phyloP scores from a whole-genome alignment of 2,113 vertebrate species.

The Pteropus alecto region DNA sequence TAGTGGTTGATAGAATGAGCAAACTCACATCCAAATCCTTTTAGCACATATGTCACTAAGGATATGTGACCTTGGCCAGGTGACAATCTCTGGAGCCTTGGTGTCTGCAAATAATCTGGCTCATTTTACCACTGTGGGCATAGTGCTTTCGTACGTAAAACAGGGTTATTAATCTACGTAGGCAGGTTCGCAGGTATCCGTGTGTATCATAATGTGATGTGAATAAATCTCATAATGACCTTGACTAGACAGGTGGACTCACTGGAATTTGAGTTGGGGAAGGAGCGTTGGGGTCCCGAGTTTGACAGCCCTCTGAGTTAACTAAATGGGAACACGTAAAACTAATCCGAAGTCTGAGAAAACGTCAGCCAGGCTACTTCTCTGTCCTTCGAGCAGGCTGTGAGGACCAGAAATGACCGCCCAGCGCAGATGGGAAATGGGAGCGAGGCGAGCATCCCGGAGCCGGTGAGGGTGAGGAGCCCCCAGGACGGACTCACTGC shows the following conservation, averaged over 20 bases:
- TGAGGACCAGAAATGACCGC: background rate
- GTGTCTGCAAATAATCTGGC: background rate
- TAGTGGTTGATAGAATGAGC: background rate
- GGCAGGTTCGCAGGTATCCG: background rate
- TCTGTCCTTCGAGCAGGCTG: background rate
- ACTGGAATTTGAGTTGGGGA: background rate
- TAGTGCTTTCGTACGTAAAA: background rate
- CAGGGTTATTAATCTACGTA: background rate
- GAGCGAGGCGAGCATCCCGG: background rate
- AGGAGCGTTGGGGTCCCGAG: background rate
- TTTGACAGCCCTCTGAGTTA: background rate
- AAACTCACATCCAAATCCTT: background rate
- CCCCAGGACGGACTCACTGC: no score
- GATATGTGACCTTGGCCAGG: background rate
- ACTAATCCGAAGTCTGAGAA: background rate
- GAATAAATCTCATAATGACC: background rate
- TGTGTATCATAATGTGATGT: no score
- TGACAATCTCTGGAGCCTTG: background rate
- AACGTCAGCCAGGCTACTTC: background rate
- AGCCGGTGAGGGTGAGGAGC: background rate
- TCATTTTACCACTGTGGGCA: background rate
- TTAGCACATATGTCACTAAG: background rate
- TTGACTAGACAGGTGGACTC: background rate
- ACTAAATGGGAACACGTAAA: background rate
- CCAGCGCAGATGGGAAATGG: background rate